Conservation (phyloP, 2,113 vertebrate genomes). For the Canis aureus region DNA sequence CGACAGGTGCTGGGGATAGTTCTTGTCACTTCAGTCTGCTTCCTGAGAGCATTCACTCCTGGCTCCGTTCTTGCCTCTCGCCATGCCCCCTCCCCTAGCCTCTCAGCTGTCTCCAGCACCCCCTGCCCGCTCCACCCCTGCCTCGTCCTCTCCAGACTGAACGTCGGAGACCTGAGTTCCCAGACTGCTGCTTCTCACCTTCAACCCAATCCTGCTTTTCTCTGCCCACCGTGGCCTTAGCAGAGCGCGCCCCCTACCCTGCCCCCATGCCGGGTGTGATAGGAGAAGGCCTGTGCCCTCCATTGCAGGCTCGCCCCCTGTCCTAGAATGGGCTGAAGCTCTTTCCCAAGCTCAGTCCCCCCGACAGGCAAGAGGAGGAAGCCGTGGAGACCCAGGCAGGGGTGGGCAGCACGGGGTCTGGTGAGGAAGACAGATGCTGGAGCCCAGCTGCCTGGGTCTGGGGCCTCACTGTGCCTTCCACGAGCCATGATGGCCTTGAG, state of each 20-base stretch:
- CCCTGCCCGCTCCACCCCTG: rapidly evolving
- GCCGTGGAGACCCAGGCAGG: background rate
- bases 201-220: background rate
- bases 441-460: too few relatives aligned
- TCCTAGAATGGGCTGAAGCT: background rate
- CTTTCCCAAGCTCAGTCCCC: background rate
- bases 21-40: background rate
- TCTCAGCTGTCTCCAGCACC: background rate
- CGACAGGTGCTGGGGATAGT: background rate
- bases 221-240: background rate
- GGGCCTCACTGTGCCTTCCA: background rate
- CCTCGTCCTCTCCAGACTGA: background rate
- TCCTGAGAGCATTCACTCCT: background rate
- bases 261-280: background rate
- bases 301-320: background rate
- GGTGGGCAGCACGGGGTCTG: background rate
- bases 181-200: background rate
- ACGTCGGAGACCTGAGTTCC: background rate
- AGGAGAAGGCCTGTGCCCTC: background rate
- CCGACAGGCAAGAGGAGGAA: background rate
- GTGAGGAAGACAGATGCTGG: background rate
- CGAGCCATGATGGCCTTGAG: background rate
- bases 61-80: background rate
- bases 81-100: background rate
- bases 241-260: background rate